These are phyloP conservation scores for Acrocyrtus sp. DNA, from an alignment of 2,888 invertebrate genomes.

Conservation along the genomic window DNA sequence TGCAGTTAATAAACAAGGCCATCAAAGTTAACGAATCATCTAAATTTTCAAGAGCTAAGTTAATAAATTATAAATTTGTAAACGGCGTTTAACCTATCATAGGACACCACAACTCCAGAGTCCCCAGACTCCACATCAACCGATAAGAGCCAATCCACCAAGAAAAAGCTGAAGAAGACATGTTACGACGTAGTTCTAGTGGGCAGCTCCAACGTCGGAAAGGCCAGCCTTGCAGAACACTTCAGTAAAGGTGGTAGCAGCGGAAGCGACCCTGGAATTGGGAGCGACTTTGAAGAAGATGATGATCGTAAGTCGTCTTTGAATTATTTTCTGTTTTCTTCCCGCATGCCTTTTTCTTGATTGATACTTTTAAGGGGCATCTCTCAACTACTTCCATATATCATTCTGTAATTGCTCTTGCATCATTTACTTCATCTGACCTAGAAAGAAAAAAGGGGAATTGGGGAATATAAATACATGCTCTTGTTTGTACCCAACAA, in stretches of 20 bases:
- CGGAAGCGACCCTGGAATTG: conserved; percentile 50
- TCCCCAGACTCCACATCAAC: conserved; percentile 30
- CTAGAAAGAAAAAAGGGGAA: no score
- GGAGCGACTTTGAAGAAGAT: conserved; percentile 47
- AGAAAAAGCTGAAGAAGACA: conserved; percentile 22
- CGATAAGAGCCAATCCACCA: conserved; percentile 19
- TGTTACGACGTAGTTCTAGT: conserved; percentile 49
- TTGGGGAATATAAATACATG: no score
- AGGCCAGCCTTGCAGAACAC: conserved; percentile 40
- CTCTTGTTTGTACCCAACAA: not conserved
- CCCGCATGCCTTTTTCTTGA: not conserved
- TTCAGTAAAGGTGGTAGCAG: conserved; percentile 47
- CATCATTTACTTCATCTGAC: conserved; percentile 16
- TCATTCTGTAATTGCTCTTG: not conserved
- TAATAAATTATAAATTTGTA: not conserved
- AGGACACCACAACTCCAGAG: conserved; percentile 38
- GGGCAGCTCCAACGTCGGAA: conserved; percentile 49
- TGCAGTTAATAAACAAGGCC: no score
- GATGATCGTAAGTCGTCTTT: conserved; percentile 47
- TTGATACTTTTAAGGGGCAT: not conserved
- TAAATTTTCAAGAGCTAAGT: not conserved
- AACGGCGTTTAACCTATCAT: not conserved
- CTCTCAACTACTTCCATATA: no score
- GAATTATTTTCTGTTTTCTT: not conserved
- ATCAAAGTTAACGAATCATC: not conserved